Percentiles rank a stretch among this genome's conserved stretches.
These are phyloP conservation scores for Cherax destructor DNA, from an alignment of 1,140 invertebrate genomes.

Conservation along the genomic window DNA sequence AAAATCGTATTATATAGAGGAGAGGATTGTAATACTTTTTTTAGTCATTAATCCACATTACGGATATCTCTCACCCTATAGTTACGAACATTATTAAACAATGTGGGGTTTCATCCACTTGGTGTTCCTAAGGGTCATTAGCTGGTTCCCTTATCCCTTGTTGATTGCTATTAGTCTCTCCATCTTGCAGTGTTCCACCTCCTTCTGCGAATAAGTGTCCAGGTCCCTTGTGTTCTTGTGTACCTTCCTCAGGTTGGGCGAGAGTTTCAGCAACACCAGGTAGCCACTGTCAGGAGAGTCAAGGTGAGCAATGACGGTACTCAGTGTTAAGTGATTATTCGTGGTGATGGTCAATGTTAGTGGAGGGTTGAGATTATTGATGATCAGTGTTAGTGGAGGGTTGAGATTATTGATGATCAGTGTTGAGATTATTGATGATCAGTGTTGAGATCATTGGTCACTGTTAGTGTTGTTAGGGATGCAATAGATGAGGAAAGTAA, in stretches of 20 bases:
- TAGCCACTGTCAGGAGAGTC: constrained; percentile 3
- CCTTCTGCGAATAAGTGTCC: not conserved
- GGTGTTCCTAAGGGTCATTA: no score
- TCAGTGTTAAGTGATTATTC: not conserved
- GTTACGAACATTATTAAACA: no score
- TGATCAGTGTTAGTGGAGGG: not conserved
- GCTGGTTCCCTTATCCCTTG: not conserved
- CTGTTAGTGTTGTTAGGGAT: no score
- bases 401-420: no score
- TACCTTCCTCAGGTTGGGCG: constrained; percentile 40
- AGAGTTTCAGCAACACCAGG: constrained; percentile 36
- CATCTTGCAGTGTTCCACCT: constrained; percentile 43
- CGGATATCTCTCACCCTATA: no score
- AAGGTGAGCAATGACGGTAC: no score
- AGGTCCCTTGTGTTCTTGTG: constrained; percentile 24
- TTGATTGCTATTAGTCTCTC: constrained; percentile 41
- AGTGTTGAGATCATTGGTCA: not conserved
- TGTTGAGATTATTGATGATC: not conserved
- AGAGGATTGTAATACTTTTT: no score
- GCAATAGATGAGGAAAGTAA: no score
- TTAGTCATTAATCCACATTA: no score
- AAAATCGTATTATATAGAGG: no score
- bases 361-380: not conserved
- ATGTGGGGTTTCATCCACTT: no score
- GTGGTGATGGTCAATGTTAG: not conserved